These are phyloP conservation scores for Scytalopus superciliaris DNA, from an alignment of 2,113 vertebrate genomes.

Conservation along the genomic window DNA sequence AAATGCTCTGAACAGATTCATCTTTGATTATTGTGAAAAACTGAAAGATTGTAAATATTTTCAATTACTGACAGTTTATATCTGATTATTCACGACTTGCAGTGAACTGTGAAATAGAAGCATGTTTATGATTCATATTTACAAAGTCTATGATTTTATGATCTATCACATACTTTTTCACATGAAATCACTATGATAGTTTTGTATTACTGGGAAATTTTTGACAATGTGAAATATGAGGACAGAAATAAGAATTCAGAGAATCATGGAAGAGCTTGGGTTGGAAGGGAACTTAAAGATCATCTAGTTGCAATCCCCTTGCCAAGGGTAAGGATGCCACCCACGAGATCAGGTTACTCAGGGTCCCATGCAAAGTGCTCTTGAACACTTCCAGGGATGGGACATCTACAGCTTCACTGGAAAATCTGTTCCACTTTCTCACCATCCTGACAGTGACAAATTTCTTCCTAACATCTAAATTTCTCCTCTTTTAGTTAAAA, in stretches of 20 bases:
- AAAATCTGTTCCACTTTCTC: neutral
- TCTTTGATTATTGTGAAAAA: neutral
- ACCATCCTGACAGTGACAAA: neutral
- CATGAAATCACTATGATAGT: neutral
- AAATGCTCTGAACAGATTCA: neutral
- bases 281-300: neutral
- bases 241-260: neutral
- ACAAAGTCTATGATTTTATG: neutral
- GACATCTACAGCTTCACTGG: neutral
- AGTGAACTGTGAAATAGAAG: neutral
- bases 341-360: neutral
- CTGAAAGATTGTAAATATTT: neutral
- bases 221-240: neutral
- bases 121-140: neutral
- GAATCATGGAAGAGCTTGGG: neutral
- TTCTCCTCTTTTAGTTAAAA: no score
- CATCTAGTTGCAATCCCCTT: neutral
- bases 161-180: neutral
- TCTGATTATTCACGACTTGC: neutral
- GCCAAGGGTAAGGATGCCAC: neutral
- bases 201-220: neutral
- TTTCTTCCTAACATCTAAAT: neutral
- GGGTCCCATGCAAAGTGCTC: neutral
- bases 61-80: neutral
- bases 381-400: neutral